Evolutionary conservation across 2,888 invertebrate species (phyloP).

Genomic region (Spisula subtruncata): DNA sequence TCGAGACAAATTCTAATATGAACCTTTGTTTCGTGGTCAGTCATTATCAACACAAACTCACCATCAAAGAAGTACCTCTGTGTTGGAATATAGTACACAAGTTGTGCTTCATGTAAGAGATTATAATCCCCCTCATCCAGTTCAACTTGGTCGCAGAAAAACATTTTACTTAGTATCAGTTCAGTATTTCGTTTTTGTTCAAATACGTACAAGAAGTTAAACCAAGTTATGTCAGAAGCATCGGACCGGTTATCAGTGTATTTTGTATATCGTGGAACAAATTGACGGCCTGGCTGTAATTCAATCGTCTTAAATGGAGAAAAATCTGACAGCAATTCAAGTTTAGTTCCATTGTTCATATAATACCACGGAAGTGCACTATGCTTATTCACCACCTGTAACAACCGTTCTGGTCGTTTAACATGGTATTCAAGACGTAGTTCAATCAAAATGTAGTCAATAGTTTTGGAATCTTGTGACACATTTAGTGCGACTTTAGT

Average conservation of each 20-base stretch:
- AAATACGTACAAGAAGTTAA: too few relatives aligned
- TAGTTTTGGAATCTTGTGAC: not conserved
- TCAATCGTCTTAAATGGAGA: not conserved
- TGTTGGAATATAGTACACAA: not conserved
- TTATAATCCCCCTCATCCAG: not conserved
- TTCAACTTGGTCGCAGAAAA: constrained; percentile 5
- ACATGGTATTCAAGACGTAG: not conserved
- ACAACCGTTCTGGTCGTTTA: not conserved
- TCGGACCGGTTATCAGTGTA: not conserved
- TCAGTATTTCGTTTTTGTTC: not conserved
- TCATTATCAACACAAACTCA: not conserved
- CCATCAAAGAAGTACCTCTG: not conserved
- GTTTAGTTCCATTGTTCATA: not conserved
- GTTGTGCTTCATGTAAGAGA: not conserved
- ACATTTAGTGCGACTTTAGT: not conserved
- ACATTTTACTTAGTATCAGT: not conserved
- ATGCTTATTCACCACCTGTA: not conserved
- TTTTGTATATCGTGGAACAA: not conserved
- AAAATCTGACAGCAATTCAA: not conserved
- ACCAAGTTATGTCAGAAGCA: not conserved
- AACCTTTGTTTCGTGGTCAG: not conserved
- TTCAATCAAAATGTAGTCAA: not conserved
- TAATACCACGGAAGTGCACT: not conserved
- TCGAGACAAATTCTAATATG: not conserved
- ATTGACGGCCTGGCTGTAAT: not conserved